Base-by-base conservation (phyloP, 2,797 vertebrate genomes). In the Sebastes hopkinsi region DNA sequence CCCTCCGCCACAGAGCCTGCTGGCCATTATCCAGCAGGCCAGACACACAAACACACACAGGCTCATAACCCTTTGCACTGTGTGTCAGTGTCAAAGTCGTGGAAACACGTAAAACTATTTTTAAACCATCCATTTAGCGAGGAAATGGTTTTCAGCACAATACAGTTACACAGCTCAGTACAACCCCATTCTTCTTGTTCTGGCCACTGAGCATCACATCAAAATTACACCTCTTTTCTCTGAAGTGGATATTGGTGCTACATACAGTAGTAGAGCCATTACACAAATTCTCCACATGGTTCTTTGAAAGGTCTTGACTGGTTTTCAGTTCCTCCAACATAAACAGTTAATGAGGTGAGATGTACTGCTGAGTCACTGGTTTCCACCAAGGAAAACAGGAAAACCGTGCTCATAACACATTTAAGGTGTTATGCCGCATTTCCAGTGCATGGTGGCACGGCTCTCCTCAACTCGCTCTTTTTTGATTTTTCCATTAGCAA, bases 81-180 rank as follows among this genome's bases (percentile, higher is more conserved):
- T 65, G 22, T 67, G 69, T 86, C 78, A 77, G 70, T 61, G 67
- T 87, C 77, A 82, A 75, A 74, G 29, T 60, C 66, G 67, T 61
- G 18, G 60, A 82, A 89, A 68, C 20, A 59, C 76, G 61, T 16
- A 69, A 56, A 70, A 56, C 42, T 70, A 60, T 80, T 68, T 79
- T 61, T 25, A 55, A 82, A 72, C 46, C 34, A 38, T 67, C 59
- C 74, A 8, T 85, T 34, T 60, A 18, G 36, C 34, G 59, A 79
- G 34, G 46, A 83, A 79, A 71, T 64, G 54, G 67, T 58, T 79
- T 64, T 18, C 20, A 34, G 32, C 52, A 9, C 6, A 8, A 27
- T 20, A 23, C 50, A 60, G n/a, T 69, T 42, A 30, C 61, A 77
- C n/a, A 32, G 50, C 25, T 61, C 65, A 60, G 56, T 8, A 66